Evolutionary conservation across 2,797 vertebrate genomes (phyloP).

Genomic region (Potorous gilbertii): DNA sequence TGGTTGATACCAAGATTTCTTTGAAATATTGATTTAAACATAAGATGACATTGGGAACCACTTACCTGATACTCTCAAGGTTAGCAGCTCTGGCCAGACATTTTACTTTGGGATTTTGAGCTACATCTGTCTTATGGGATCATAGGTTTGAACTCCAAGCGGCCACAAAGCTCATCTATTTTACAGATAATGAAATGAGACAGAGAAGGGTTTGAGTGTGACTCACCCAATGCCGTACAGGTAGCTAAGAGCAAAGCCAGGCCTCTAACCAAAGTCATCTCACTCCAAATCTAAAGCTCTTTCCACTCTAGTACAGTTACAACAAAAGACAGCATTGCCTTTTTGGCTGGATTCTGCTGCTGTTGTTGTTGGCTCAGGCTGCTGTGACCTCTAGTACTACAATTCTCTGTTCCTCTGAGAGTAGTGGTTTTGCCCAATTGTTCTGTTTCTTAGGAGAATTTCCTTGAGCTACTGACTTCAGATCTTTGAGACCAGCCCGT

Average conservation of each 20-base stretch:
- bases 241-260: background rate
- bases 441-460: background rate
- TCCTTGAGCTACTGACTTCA: background rate
- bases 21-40: background rate
- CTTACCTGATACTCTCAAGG: background rate
- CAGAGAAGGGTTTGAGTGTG: background rate
- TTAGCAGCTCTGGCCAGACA: background rate
- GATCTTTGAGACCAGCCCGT: background rate
- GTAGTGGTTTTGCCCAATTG: background rate
- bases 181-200: background rate
- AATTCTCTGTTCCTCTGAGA: background rate
- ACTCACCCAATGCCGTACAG: background rate
- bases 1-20: background rate
- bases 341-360: background rate
- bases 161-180: background rate
- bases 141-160: background rate
- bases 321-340: background rate
- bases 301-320: background rate
- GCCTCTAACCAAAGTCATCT: background rate
- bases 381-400: background rate
- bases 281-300: background rate
- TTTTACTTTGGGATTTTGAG: background rate
- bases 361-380: background rate
- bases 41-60: background rate
- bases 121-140: background rate